These are phyloP conservation scores for Molothrus aeneus DNA, from an alignment of 2,797 vertebrate species.

Conservation along the genomic window DNA sequence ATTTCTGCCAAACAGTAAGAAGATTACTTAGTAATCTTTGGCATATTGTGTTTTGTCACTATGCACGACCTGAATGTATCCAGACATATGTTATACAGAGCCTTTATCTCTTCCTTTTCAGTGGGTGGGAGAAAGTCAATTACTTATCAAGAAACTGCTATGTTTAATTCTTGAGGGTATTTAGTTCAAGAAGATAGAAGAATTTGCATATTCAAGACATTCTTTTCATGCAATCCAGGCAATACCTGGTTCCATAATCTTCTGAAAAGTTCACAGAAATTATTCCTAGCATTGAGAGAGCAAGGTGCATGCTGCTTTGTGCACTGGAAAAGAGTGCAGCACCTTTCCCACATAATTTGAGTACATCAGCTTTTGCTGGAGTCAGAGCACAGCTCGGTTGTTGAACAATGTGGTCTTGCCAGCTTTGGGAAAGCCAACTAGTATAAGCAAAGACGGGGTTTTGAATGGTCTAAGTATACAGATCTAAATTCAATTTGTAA, in stretches of 20 bases:
- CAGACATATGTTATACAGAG: background rate
- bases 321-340: background rate
- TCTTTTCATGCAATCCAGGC: background rate
- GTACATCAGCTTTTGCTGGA: background rate
- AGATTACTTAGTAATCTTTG: conserved; percentile 14
- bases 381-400: background rate
- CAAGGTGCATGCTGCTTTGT: background rate
- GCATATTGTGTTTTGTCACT: conserved; percentile 41
- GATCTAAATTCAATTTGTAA: background rate
- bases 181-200: background rate
- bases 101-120: conserved; percentile 14
- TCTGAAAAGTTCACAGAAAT: background rate
- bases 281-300: background rate
- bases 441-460: background rate
- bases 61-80: background rate
- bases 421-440: background rate
- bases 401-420: background rate
- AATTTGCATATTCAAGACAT: background rate
- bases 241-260: background rate
- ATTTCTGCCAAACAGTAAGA: background rate
- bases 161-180: conserved; percentile 1
- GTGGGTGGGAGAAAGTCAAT: background rate
- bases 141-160: background rate
- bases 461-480: background rate
- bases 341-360: background rate